phyloP scores from a whole-genome alignment of 2,113 vertebrate genomes.

The Sinosuthora webbiana region DNA sequence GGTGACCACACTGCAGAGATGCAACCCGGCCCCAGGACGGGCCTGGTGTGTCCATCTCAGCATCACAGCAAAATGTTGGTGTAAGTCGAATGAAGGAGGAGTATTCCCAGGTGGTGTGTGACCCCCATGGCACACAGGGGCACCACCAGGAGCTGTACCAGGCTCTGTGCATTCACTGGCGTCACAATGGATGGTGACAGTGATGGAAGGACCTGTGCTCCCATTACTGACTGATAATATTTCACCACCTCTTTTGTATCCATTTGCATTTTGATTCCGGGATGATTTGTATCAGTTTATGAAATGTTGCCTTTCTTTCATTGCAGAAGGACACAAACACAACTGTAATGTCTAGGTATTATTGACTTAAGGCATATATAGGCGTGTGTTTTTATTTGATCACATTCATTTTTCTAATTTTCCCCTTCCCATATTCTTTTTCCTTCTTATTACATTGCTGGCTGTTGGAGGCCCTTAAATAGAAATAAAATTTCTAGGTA shows the following conservation, averaged over 20 bases:
- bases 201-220: background rate
- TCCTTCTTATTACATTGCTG: conserved; percentile 52
- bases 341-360: background rate
- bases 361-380: conserved; percentile 9
- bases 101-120: background rate
- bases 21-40: background rate
- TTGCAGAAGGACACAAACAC: background rate
- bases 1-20: conserved; percentile 11
- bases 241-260: conserved; percentile 35
- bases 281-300: conserved; percentile 47
- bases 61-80: background rate
- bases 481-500: conserved; percentile 39
- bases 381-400: conserved; percentile 1
- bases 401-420: conserved; percentile 58
- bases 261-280: conserved; percentile 43
- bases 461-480: conserved; percentile 24
- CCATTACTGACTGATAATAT: conserved; percentile 16
- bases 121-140: fast-evolving
- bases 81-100: background rate
- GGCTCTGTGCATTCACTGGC: background rate
- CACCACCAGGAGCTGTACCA: background rate
- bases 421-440: background rate
- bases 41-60: background rate
- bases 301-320: conserved; percentile 29
- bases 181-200: background rate